Base-by-base conservation (phyloP, 2,888 invertebrate genomes). In the Vanessa cardui region DNA sequence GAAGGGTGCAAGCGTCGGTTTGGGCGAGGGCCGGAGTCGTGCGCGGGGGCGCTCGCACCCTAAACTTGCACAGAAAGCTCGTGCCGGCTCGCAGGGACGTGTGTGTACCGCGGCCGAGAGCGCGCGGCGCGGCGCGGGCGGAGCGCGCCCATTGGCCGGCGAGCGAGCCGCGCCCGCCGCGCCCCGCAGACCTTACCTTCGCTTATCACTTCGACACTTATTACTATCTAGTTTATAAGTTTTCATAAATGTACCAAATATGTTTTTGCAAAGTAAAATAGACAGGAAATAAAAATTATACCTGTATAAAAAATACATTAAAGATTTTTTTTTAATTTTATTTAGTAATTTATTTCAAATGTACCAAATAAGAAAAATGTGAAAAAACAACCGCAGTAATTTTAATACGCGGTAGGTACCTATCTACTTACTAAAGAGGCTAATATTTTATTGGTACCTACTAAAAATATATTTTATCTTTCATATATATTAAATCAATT, bases 31-130 rank as follows among this genome's bases (percentile, higher is more conserved):
- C 72, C n/a, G 65, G 31, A 69, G 80, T 75, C 58, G 60, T 90
- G 91, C 90, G 91, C 90, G 87, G 78, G 85, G 82, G 75, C 74
- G 74, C 68, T 68, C 77, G 78, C 75, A 78, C 81, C 82, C 81
- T 89, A 87, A 92, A 90, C 80, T 72, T 87, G 78, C 83, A 86
- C 83, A 90, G 86, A 89, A 90, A 84, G 75, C 78, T 76, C 74
- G 74, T 76, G 80, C 82, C 87, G 84, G 84, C 76, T 78, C 81
- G 80, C 83, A n/a, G 83, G 84, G 84, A 83, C 83, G 79, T 80
- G 78, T 78, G 85, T 85, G 83, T 84, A 83, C 56, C 39, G 47
- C 79, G 80, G 82, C 74, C 76, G 82, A 79, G 76, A 67, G 76
- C 62, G 77, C 71, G 79, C 73, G 74, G 73, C 84, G 85, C 85